phyloP scores from a whole-genome alignment of 2,888 invertebrate genomes.

The Drosophila subquinaria region DNA sequence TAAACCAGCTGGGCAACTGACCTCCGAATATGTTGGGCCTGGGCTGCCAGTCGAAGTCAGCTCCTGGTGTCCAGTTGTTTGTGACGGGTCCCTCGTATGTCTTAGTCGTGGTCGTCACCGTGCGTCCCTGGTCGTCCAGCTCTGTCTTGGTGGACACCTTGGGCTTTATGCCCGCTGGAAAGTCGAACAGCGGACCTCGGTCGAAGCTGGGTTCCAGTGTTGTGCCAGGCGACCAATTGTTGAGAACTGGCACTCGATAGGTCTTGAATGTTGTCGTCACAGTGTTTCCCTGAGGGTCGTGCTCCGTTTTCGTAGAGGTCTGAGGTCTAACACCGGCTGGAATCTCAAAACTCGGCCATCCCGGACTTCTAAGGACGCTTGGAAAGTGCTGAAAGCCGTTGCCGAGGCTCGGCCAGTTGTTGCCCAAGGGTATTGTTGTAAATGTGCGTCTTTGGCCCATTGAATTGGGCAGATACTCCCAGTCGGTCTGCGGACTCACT shows the following conservation, averaged over 20 bases:
- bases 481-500: conserved; percentile 51
- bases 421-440: conserved; percentile 9
- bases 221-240: background rate
- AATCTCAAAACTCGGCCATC: conserved; percentile 27
- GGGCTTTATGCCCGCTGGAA: conserved; percentile 54
- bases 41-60: background rate
- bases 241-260: conserved; percentile 35
- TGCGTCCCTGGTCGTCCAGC: conserved; percentile 59
- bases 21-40: background rate
- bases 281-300: conserved; percentile 56
- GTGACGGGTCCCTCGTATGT: conserved; percentile 27
- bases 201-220: conserved; percentile 1
- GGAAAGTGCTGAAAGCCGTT: conserved; percentile 16
- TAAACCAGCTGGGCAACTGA: conserved; percentile 16
- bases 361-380: background rate
- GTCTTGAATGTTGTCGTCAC: conserved; percentile 58
- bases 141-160: conserved; percentile 53
- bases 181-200: conserved; percentile 44
- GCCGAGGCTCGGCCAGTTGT: conserved; percentile 37
- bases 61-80: conserved; percentile 22
- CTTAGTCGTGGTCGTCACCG: conserved; percentile 50
- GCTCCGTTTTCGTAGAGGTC: conserved; percentile 45
- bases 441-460: conserved; percentile 19
- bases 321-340: conserved; percentile 41
- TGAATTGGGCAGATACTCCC: conserved; percentile 55